Evolutionary conservation across 2,113 vertebrate species (phyloP), one percentile per base, ranked within the genome.

Genomic region (Cyphomyrus discorhynchus): DNA sequence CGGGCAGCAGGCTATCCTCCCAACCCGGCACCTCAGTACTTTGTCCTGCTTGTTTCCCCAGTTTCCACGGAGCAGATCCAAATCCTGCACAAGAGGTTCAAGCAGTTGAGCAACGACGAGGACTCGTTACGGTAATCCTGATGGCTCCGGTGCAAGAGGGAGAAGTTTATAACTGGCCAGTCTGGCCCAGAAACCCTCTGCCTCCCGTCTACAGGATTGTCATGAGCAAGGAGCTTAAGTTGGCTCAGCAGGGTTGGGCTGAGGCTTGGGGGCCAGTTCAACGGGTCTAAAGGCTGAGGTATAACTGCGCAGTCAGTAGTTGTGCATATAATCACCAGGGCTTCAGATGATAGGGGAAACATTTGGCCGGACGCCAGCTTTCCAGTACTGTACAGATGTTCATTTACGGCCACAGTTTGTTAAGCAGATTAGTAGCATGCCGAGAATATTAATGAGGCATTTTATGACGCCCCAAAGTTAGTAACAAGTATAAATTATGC

Each of bases 61-160:
- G 98, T 99, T 95, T 97, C 97, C 3, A 94, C 95, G 0, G 97
- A 98, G 0, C 98, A 99, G 95, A 98, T 99, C 0, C 95, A 95
- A 92, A 95, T 97, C 91, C 95, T 99, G 0, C 97, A 98, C 91
- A 96, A 96, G 90, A 93, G 98, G 9, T 99, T 99, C 93, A 97
- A 96, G 93, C 97, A 97, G 93, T 92, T 99, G 92, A 98, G 97
- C 90, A 95, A 96, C 88, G 95, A 97, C 90, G 96, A 97, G 92
- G 95, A 96, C 27, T 97, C 95, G 0, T 95, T 98, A 56, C 93
- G 96, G 97, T 97, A 96, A 66, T 50, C 53, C 49, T 45, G 70
- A 17, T n/a, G 11, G 11, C 52, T 58, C n/a, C 24, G 3, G 5
- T 13, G 21, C 10, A 15, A 31, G 17, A 7, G 17, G 35, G 56